Conservation (phyloP, 2,888 invertebrate genomes). For the Parnassius orleans region DNA sequence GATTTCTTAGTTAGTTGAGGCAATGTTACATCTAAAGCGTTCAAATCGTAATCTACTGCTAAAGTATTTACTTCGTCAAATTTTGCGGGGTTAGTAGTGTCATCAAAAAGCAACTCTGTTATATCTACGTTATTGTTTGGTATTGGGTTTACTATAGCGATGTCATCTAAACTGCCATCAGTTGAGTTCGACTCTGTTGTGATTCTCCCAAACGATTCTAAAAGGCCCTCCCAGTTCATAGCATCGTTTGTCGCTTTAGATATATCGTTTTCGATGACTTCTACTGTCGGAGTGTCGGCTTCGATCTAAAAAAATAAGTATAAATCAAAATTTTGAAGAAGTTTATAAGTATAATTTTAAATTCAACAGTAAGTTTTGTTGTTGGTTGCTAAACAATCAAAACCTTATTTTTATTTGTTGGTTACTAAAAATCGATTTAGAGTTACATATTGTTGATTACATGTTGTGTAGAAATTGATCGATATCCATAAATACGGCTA, state of each 20-base stretch:
- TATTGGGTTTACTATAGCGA: slow-evolving; percentile 49
- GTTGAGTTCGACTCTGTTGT: slow-evolving; percentile 72
- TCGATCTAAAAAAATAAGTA: slow-evolving; percentile 45
- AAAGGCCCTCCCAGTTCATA: slow-evolving; percentile 72
- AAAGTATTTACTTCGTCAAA: slow-evolving; percentile 45
- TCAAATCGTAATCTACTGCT: slow-evolving; percentile 62
- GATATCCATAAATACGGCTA: too few species aligned
- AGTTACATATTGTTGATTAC: too few species aligned
- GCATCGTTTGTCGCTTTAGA: slow-evolving; percentile 44
- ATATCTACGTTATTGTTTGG: slow-evolving; percentile 53
- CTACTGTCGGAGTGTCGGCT: slow-evolving; percentile 42
- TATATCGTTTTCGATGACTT: slow-evolving; percentile 40
- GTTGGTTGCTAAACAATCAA: too few species aligned
- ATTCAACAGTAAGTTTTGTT: too few species aligned
- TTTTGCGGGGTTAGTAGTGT: slow-evolving; percentile 51
- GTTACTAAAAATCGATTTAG: too few species aligned
- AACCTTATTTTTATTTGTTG: too few species aligned
- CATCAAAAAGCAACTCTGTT: slow-evolving; percentile 66
- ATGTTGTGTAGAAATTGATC: too few species aligned
- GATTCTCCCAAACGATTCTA: slow-evolving; percentile 71
- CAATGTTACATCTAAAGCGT: slow-evolving; percentile 50
- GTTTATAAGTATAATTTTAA: too few species aligned
- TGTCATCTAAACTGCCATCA: slow-evolving; percentile 64
- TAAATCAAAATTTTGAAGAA: background rate
- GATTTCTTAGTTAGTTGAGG: slow-evolving; percentile 48